A percentile compares a stretch with the other conserved stretches of the same genome.
phyloP scores from a whole-genome alignment of 2,113 vertebrate species.

The Phalacrocorax aristotelis region DNA sequence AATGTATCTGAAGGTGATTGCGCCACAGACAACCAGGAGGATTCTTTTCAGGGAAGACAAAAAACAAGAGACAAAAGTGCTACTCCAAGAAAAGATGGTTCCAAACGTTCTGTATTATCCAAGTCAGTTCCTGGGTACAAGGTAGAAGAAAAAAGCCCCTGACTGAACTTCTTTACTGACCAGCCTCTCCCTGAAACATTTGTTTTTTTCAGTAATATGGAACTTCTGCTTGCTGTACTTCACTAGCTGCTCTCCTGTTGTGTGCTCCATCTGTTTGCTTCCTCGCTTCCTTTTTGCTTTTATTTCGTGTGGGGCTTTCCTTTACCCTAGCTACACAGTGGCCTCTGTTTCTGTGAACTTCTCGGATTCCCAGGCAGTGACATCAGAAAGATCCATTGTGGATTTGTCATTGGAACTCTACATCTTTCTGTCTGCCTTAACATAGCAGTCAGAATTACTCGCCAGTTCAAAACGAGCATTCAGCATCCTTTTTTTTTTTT shows the following conservation, averaged over 20 bases:
- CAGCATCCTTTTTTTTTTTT: neutral
- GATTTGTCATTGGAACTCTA: neutral
- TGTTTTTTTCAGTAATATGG: constrained; percentile 49
- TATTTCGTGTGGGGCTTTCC: constrained; percentile 60
- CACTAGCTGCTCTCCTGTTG: constrained; percentile 63
- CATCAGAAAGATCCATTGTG: neutral
- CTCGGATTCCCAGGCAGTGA: constrained; percentile 44
- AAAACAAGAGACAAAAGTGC: constrained; percentile 88
- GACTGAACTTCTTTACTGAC: constrained; percentile 81
- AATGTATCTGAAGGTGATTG: constrained; percentile 93
- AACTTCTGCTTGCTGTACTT: constrained; percentile 65
- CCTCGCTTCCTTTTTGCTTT: constrained; percentile 65
- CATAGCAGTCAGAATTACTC: neutral
- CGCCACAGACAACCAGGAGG: constrained; percentile 85
- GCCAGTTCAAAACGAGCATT: constrained; percentile 1
- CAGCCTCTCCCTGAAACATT: constrained; percentile 76
- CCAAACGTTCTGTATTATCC: constrained; percentile 86
- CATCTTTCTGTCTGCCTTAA: neutral
- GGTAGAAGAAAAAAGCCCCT: constrained; percentile 99
- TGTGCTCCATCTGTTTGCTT: constrained; percentile 62
- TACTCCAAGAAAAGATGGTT: constrained; percentile 86
- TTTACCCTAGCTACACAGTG: constrained; percentile 58
- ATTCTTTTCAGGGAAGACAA: constrained; percentile 82
- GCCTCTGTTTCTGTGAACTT: constrained; percentile 52
- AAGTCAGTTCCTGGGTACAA: constrained; percentile 97